These are phyloP conservation scores for Drosophila phalerata DNA, from an alignment of 2,888 invertebrate species.

Conservation along the genomic window DNA sequence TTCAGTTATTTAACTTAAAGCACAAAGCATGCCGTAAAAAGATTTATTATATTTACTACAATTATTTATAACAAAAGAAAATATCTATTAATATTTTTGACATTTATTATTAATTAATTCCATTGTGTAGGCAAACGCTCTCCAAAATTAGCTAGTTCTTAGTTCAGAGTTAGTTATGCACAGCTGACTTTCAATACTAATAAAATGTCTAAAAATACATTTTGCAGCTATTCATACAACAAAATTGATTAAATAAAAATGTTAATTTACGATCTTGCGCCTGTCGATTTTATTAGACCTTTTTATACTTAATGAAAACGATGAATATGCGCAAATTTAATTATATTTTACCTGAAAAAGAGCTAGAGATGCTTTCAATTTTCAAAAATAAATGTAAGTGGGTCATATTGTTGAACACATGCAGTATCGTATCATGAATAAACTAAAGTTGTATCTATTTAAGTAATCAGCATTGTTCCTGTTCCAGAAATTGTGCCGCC, in stretches of 20 bases:
- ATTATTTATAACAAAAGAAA: conserved; percentile 4
- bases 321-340: conserved; percentile 10
- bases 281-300: conserved; percentile 9
- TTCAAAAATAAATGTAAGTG: neutral
- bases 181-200: conserved; percentile 2
- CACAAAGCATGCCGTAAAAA: neutral
- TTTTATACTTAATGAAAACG: conserved; percentile 4
- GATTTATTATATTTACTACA: neutral
- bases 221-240: conserved; percentile 1
- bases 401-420: neutral
- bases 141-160: conserved; percentile 15
- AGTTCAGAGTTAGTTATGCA: conserved; percentile 3
- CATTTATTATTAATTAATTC: conserved; percentile 22
- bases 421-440: conserved; percentile 13
- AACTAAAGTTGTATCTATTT: conserved; percentile 33
- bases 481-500: conserved; percentile 11
- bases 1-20: neutral
- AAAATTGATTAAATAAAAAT: conserved; percentile 6
- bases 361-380: neutral
- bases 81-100: conserved; percentile 11
- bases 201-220: conserved; percentile 17
- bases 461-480: conserved; percentile 47
- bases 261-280: conserved; percentile 6
- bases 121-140: conserved; percentile 15
- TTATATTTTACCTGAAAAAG: neutral